Percentiles rank a stretch among this genome's conserved stretches.
phyloP scores from a whole-genome alignment of 2,888 invertebrate genomes.

The Petrolisthes manimaculis region DNA sequence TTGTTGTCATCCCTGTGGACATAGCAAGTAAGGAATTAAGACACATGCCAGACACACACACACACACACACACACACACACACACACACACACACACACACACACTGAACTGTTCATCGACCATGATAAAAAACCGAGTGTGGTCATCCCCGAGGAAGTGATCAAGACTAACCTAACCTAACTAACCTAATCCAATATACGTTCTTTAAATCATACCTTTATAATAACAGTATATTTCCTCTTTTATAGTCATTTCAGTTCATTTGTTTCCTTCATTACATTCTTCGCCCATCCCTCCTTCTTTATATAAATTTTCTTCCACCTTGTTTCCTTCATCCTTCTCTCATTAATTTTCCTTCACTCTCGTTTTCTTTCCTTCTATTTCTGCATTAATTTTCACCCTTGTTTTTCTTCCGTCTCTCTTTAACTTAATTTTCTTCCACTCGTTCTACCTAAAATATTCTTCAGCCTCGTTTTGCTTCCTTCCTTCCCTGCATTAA shows the following conservation, averaged over 20 bases:
- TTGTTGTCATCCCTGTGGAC: not conserved
- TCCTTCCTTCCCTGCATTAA: not conserved
- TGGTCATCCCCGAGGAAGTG: no score
- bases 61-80: not conserved
- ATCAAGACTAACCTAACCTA: no score
- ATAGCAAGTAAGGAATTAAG: not conserved
- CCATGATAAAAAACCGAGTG: no score
- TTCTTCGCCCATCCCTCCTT: not conserved
- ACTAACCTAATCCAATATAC: no score
- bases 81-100: not conserved
- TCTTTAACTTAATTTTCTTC: not conserved
- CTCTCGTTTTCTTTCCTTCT: not conserved
- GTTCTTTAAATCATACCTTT: not conserved
- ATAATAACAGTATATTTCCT: not conserved
- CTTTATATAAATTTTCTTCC: not conserved
- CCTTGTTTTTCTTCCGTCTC: not conserved
- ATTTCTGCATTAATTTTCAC: not conserved
- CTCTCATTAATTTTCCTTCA: not conserved
- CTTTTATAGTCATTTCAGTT: not conserved
- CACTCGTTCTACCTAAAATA: not conserved
- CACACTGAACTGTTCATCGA: not conserved
- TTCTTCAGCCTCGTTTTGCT: not conserved
- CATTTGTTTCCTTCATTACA: not conserved
- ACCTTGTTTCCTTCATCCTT: not conserved
- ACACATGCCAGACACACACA: not conserved